phyloP scores from a whole-genome alignment of 30 jellyfish, hydroid and myxozoan genomes.

The Aurelia aurita region DNA sequence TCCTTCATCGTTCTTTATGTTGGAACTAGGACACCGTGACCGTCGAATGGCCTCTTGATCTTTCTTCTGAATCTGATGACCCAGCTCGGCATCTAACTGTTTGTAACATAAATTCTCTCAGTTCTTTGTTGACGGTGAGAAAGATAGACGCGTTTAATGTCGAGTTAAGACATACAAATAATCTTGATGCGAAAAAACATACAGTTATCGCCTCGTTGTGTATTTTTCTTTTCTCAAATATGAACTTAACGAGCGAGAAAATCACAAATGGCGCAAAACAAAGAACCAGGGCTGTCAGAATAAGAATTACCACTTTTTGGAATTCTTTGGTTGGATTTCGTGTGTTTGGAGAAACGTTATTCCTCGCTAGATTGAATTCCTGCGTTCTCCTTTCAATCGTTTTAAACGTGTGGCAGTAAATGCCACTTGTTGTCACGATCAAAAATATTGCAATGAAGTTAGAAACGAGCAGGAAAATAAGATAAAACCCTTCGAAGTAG shows the following conservation, averaged over 20 bases:
- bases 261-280: conserved; percentile 29
- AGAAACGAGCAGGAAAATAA: neutral
- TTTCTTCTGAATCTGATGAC: no score
- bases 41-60: no score
- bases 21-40: no score
- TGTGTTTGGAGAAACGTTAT: neutral
- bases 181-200: conserved; percentile 10
- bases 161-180: conserved; percentile 32
- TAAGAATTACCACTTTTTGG: conserved; percentile 9
- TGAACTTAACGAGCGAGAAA: neutral
- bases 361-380: neutral
- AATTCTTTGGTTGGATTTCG: conserved; percentile 36
- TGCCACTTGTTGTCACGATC: conserved; percentile 19
- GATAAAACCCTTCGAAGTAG: neutral
- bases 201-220: neutral
- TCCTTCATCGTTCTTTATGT: no score
- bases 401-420: conserved; percentile 19
- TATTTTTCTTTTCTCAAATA: neutral
- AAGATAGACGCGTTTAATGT: conserved; percentile 21
- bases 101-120: conserved; percentile 1
- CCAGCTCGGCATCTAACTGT: no score
- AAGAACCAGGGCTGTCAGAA: neutral
- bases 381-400: conserved; percentile 23
- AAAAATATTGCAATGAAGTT: conserved; percentile 16
- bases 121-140: conserved; percentile 30